phyloP scores from a whole-genome alignment of 2,888 invertebrate genomes.

The Agrochola lychnidis region DNA sequence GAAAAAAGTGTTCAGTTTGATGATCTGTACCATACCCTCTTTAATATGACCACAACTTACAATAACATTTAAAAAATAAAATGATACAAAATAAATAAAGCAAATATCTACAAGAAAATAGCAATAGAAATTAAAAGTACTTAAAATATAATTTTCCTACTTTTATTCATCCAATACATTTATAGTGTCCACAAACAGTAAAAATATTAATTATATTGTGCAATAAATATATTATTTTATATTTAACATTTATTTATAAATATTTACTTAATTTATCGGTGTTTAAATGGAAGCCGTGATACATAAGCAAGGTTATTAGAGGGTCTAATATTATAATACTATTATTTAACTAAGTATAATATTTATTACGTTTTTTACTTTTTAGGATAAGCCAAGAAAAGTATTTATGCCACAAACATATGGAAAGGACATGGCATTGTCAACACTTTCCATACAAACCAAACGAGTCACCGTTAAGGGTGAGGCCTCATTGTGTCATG shows the following conservation, averaged over 20 bases:
- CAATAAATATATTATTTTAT: constrained; percentile 40
- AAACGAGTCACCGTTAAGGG: no score
- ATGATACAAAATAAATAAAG: neutral
- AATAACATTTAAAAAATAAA: neutral
- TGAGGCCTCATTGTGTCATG: no score
- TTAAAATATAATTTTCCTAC: constrained; percentile 12
- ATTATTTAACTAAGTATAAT: constrained; percentile 13
- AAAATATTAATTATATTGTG: constrained; percentile 26
- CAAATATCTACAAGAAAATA: constrained; percentile 18
- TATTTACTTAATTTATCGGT: constrained; percentile 18
- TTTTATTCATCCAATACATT: constrained; percentile 1
- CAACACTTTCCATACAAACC: no score
- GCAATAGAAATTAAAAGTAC: constrained; percentile 14
- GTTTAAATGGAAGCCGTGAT: constrained; percentile 50
- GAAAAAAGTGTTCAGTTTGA: neutral
- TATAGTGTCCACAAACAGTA: constrained; percentile 25
- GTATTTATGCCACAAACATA: no score
- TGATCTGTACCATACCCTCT: no score
- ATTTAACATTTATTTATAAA: constrained; percentile 32
- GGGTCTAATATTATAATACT: constrained; percentile 39
- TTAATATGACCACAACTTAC: neutral
- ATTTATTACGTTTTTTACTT: neutral
- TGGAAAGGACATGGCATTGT: no score
- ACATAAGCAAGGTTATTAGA: constrained; percentile 18
- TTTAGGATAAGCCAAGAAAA: neutral